Conservation (phyloP, 1,140 invertebrate species). For the Sogatella furcifera region DNA sequence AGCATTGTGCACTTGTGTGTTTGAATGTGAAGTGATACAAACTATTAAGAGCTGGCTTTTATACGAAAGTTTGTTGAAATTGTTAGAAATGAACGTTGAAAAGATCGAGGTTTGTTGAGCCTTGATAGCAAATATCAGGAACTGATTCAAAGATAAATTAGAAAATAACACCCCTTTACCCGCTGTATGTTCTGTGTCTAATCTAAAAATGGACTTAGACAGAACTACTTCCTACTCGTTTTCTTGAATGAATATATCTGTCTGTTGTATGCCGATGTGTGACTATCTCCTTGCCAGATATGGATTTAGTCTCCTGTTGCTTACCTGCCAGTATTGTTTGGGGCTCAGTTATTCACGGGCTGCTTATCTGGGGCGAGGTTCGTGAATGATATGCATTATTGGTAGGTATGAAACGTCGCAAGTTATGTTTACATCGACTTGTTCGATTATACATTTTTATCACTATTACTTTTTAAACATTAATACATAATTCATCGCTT, state of each 20-base stretch:
- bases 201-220: constrained; percentile 1
- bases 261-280: not conserved
- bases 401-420: constrained; percentile 13
- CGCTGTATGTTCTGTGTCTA: constrained; percentile 18
- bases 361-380: constrained; percentile 11
- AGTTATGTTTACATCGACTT: constrained; percentile 5
- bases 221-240: not conserved
- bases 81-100: not conserved
- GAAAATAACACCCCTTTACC: constrained; percentile 11
- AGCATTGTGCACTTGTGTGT: no score
- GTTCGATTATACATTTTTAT: constrained; percentile 10
- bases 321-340: constrained; percentile 11
- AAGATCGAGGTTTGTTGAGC: not conserved
- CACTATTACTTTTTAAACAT: constrained; percentile 17
- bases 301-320: constrained; percentile 3
- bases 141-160: constrained; percentile 6
- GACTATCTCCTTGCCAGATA: constrained; percentile 11
- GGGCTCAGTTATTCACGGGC: constrained; percentile 20
- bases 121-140: constrained; percentile 11
- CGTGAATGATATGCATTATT: constrained; percentile 15
- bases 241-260: not conserved
- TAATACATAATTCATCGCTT: constrained; percentile 8
- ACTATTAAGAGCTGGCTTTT: no score
- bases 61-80: no score
- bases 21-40: no score